Percentiles rank a stretch among this genome's conserved stretches.
Evolutionary conservation across 2,888 invertebrate species (phyloP).

Genomic region (Lysandra coridon): DNA sequence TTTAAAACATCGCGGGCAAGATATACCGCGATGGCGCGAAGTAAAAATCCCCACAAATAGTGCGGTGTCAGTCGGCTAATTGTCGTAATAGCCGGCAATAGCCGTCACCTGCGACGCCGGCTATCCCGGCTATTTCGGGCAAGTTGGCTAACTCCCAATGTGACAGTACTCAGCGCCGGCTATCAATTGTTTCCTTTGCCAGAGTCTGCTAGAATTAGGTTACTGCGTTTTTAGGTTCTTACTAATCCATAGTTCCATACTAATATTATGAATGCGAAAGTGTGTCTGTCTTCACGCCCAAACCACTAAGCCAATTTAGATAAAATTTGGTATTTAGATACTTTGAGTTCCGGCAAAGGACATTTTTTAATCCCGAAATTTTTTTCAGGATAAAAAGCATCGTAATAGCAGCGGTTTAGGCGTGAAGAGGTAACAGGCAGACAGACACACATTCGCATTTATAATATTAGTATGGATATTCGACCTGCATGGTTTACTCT

Average conservation of each 20-base stretch:
- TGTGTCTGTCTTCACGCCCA: no score
- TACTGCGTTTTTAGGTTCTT: neutral
- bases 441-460: no score
- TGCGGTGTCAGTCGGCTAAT: neutral
- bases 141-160: constrained; percentile 36
- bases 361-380: no score
- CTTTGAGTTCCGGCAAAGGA: no score
- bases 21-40: constrained; percentile 7
- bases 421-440: no score
- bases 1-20: neutral
- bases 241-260: neutral
- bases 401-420: no score
- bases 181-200: constrained; percentile 26
- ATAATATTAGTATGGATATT: no score
- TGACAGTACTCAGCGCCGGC: constrained; percentile 33
- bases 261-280: no score
- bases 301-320: no score
- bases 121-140: constrained; percentile 35
- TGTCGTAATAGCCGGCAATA: constrained; percentile 8
- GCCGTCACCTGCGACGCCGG: constrained; percentile 7
- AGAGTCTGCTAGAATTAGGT: neutral
- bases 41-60: constrained; percentile 7
- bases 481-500: no score
- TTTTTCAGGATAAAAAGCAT: no score
- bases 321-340: no score